Evolutionary conservation across 2,888 invertebrate species (phyloP).

Genomic region (Spodoptera littoralis): DNA sequence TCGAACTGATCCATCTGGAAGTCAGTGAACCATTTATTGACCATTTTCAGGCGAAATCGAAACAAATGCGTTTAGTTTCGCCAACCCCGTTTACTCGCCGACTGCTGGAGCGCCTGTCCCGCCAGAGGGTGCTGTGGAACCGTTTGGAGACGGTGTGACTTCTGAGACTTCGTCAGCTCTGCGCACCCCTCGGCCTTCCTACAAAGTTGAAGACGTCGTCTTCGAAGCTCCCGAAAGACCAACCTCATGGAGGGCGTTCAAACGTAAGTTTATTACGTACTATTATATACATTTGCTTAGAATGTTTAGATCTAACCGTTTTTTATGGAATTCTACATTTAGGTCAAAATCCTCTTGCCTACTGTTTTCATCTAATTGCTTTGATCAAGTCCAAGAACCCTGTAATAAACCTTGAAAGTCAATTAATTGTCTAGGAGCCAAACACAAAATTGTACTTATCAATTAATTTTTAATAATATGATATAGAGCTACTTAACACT

Average conservation of each 20-base stretch:
- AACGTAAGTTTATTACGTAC: constrained; percentile 68
- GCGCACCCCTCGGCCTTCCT: constrained; percentile 88
- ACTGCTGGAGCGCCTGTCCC: constrained; percentile 77
- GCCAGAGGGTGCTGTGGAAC: constrained; percentile 53
- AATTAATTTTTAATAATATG: too few relatives aligned
- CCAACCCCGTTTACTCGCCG: constrained; percentile 95
- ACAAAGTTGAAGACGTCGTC: constrained; percentile 94
- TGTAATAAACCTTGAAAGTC: too few relatives aligned
- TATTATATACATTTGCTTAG: too few relatives aligned
- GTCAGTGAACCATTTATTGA: background rate
- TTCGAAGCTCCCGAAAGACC: constrained; percentile 89
- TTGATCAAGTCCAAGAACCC: too few relatives aligned
- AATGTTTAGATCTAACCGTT: background rate
- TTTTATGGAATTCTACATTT: background rate
- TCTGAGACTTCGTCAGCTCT: constrained; percentile 69
- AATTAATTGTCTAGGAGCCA: too few relatives aligned
- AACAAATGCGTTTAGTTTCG: constrained; percentile 91
- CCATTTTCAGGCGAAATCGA: constrained; percentile 79
- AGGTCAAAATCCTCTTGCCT: too few relatives aligned
- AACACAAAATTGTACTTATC: too few relatives aligned
- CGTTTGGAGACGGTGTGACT: constrained; percentile 49
- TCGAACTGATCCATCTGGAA: too few relatives aligned
- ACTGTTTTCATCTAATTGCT: too few relatives aligned
- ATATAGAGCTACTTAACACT: too few relatives aligned
- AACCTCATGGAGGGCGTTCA: constrained; percentile 82